Conservation (phyloP, 2,113 vertebrate species). For the Felis chaus region DNA sequence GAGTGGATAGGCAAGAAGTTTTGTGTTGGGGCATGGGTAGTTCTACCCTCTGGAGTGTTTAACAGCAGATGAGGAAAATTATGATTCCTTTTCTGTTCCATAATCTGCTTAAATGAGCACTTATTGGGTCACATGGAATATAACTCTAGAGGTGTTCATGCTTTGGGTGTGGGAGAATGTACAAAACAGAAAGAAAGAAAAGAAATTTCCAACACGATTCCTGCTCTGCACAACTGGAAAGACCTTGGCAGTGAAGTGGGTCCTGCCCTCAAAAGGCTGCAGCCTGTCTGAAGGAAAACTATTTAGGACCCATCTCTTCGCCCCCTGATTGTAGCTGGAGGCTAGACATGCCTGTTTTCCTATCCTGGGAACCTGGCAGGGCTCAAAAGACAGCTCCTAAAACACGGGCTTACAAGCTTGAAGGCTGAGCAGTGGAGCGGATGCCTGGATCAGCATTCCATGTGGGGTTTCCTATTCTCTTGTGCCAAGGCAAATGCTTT, state of each 20-base stretch:
- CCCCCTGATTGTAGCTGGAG: neutral
- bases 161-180: neutral
- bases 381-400: neutral
- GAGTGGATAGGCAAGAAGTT: neutral
- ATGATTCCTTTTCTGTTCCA: neutral
- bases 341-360: neutral
- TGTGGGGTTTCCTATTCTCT: neutral
- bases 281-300: neutral
- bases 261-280: neutral
- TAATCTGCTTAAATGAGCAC: neutral
- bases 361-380: neutral
- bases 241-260: neutral
- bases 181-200: neutral
- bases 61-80: neutral
- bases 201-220: neutral
- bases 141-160: neutral
- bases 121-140: neutral
- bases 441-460: neutral
- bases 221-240: neutral
- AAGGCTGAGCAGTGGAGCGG: neutral
- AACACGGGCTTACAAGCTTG: fast-evolving
- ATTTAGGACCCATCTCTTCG: neutral
- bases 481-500: neutral
- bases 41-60: neutral
- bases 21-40: neutral